Conservation (phyloP, 2,113 vertebrate genomes). For the Syngnathus floridae region DNA sequence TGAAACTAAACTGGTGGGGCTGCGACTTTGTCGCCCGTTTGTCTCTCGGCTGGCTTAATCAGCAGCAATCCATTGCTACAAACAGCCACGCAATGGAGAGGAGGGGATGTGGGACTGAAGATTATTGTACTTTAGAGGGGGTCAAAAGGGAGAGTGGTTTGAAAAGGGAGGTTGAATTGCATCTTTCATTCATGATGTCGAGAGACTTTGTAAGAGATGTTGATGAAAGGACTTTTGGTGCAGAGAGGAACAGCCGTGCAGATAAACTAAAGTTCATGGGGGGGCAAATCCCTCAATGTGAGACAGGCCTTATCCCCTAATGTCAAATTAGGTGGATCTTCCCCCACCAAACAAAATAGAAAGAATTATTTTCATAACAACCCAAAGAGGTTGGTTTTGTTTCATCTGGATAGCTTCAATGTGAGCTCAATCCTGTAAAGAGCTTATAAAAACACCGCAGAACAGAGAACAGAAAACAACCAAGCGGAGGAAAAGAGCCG, state of each 20-base stretch:
- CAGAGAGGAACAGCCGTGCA: slow-evolving; percentile 56
- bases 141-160: slow-evolving; percentile 50
- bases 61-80: slow-evolving; percentile 58
- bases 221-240: slow-evolving; percentile 53
- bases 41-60: slow-evolving; percentile 70
- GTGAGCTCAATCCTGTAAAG: slow-evolving; percentile 57
- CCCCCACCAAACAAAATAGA: slow-evolving; percentile 63
- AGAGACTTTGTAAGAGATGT: slow-evolving; percentile 58
- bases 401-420: slow-evolving; percentile 62
- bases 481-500: slow-evolving; percentile 29
- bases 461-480: slow-evolving; percentile 64
- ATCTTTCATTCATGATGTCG: slow-evolving; percentile 64
- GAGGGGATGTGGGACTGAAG: slow-evolving; percentile 60
- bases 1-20: slow-evolving; percentile 70
- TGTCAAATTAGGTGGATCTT: slow-evolving; percentile 62
- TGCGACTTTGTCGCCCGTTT: slow-evolving; percentile 68
- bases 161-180: slow-evolving; percentile 54
- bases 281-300: slow-evolving; percentile 48
- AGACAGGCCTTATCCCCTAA: slow-evolving; percentile 47
- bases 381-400: slow-evolving; percentile 60
- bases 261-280: slow-evolving; percentile 58
- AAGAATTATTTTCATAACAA: slow-evolving; percentile 62
- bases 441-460: slow-evolving; percentile 65
- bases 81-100: slow-evolving; percentile 59
- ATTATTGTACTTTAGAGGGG: slow-evolving; percentile 68